Base-by-base conservation (phyloP, 2,888 invertebrate species). In the Mythimna lalbum region DNA sequence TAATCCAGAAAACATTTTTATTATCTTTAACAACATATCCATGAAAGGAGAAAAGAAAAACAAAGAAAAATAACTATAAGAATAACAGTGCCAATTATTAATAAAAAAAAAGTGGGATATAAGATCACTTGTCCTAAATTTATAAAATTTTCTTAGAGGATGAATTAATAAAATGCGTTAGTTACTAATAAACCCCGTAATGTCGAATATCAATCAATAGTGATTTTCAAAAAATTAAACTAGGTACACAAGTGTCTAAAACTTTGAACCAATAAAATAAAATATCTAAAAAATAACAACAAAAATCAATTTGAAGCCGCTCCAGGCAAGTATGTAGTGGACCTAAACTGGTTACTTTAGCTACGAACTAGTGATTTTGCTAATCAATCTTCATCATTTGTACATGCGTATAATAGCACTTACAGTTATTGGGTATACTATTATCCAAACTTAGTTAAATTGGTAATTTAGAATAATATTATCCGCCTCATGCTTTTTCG, bases 21-120 rank as follows among this genome's bases (percentile, higher is more conserved):
- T 91, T 86, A 87, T 79, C 55, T 92, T 92, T 90, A 93, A 94
- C 91, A 95, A 94, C 92, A 92, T 90, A 90, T 90, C 90, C 88
- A 86, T 88, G 88, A 87, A 87, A 89, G 89, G 91, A 91, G 88
- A 90, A 90, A 92, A 86, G 90, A 86, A 85, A 92, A 92, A 93
- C 89, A 88, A 92, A 92, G 88, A 85, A 91, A 90, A 90, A 90
- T 92, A 93, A 93, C 90, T 91, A 94, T 89, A 91, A 92, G 90
- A 92, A 93, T 92, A 95, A 95, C 95, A 95, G 94, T 94, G 95
- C 95, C 94, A 93, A 95, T 94, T 92, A 93, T 87, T 88, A 23
- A 88, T 39, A 88, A 88, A 91, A 92, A 89, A 88, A 89, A 82
- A 81, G 80, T 90, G 89, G 87, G 86, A 84, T 88, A 81, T 67